Conservation (phyloP, 64 coral and sea anemone genomes). For the Stylophora pistillata region DNA sequence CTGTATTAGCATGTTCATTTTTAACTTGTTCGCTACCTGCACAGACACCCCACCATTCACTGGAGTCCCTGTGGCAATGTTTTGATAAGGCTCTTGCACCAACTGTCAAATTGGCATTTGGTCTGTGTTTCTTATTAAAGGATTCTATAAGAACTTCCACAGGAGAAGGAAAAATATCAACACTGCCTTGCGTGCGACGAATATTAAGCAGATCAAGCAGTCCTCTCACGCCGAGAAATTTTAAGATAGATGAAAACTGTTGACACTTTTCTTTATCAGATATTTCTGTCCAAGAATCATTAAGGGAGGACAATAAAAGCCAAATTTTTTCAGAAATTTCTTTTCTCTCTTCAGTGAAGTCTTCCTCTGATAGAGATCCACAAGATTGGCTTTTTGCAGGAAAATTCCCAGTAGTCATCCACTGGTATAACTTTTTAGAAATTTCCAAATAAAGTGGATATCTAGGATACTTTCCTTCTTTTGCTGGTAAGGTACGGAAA, state of each 20-base stretch:
- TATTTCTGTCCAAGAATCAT: conserved; percentile 29
- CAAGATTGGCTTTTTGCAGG: conserved; percentile 33
- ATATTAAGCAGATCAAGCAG: conserved; percentile 81
- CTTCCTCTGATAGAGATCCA: conserved; percentile 34
- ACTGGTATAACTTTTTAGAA: conserved; percentile 30
- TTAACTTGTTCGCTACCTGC: conserved; percentile 77
- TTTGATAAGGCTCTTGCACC: conserved; percentile 91
- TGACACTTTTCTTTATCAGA: not conserved
- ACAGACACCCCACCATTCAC: conserved; percentile 80
- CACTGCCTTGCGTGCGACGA: conserved; percentile 78
- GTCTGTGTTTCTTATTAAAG: conserved; percentile 73
- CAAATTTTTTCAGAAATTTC: conserved; percentile 5
- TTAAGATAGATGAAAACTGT: not conserved
- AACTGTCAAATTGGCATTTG: conserved; percentile 67
- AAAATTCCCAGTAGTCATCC: conserved; percentile 18
- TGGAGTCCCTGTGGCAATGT: conserved; percentile 85
- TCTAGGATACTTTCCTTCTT: not conserved
- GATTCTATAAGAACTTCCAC: conserved; percentile 44
- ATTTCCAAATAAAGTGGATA: conserved; percentile 48
- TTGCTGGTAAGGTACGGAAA: not conserved
- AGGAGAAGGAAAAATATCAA: conserved; percentile 72
- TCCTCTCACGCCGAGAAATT: conserved; percentile 48
- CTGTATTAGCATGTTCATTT: conserved; percentile 62
- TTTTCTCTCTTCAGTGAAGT: not conserved
- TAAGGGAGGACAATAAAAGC: conserved; percentile 21